A percentile compares a stretch with the other conserved stretches of the same genome.
Conservation (phyloP, 2,113 vertebrate genomes). For the Odocoileus hemionus region DNA sequence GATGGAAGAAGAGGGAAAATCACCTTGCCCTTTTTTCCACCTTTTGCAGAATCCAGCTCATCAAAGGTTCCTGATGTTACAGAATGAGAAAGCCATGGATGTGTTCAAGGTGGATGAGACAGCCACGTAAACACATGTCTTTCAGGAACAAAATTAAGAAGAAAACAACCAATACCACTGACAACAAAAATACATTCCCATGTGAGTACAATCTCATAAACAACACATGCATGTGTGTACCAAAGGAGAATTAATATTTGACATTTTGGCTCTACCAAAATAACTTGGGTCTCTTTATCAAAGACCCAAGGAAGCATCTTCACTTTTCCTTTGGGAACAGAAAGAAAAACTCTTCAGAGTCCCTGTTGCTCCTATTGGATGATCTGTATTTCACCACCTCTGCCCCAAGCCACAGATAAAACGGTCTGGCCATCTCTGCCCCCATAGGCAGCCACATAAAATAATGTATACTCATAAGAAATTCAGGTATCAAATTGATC, state of each 20-base stretch:
- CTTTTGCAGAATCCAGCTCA: background rate
- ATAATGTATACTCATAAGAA: background rate
- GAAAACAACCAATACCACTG: background rate
- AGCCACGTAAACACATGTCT: background rate
- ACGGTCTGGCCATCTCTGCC: background rate
- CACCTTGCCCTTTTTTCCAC: too few species aligned
- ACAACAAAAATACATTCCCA: background rate
- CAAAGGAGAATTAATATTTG: background rate
- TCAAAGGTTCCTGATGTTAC: background rate
- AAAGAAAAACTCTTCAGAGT: background rate
- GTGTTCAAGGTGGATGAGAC: too few species aligned
- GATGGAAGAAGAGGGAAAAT: background rate
- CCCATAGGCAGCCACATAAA: accelerated
- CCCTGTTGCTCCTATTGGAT: background rate
- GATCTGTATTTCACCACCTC: background rate
- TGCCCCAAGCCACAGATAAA: background rate
- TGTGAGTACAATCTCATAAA: background rate
- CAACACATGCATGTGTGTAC: background rate
- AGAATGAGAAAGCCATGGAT: background rate
- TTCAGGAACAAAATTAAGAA: background rate
- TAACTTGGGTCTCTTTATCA: background rate
- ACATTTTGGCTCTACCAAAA: background rate
- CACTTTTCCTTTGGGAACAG: constrained; percentile 1
- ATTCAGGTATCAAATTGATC: background rate
- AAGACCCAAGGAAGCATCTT: background rate